Conservation (phyloP, 2,888 invertebrate species). For the Sesamia inferens region DNA sequence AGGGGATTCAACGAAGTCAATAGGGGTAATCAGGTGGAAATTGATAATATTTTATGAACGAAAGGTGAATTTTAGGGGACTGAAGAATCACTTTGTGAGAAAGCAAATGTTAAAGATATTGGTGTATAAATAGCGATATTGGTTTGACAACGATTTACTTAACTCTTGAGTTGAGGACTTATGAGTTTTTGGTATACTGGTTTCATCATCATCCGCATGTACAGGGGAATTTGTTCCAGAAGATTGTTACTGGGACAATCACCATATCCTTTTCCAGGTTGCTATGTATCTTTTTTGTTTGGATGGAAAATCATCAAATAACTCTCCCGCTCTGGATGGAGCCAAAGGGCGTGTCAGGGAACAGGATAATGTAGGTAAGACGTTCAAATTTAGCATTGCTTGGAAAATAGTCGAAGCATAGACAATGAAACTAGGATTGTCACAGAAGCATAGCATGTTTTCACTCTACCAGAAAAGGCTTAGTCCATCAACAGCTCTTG, state of each 20-base stretch:
- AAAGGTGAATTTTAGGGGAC: conserved; percentile 20
- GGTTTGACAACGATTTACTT: no score
- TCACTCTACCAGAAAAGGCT: background rate
- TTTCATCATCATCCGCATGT: background rate
- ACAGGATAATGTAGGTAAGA: background rate
- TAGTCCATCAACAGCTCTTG: no score
- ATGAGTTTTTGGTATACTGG: background rate
- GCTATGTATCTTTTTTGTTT: background rate
- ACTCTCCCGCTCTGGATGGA: no score
- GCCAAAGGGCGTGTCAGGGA: no score
- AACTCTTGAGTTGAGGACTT: background rate
- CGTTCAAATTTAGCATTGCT: background rate
- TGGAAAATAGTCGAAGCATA: background rate
- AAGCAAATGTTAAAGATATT: background rate
- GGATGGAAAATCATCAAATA: no score
- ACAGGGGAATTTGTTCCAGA: background rate
- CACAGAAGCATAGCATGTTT: background rate
- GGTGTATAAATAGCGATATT: background rate
- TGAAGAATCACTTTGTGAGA: background rate
- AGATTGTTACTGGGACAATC: background rate
- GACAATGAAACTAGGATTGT: background rate
- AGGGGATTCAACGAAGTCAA: conserved; percentile 30
- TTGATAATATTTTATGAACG: conserved; percentile 27
- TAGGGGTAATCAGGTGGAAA: conserved; percentile 40
- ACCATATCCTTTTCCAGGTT: background rate